Conservation (phyloP, 2,888 invertebrate species). For the Mechanitis messenoides region DNA sequence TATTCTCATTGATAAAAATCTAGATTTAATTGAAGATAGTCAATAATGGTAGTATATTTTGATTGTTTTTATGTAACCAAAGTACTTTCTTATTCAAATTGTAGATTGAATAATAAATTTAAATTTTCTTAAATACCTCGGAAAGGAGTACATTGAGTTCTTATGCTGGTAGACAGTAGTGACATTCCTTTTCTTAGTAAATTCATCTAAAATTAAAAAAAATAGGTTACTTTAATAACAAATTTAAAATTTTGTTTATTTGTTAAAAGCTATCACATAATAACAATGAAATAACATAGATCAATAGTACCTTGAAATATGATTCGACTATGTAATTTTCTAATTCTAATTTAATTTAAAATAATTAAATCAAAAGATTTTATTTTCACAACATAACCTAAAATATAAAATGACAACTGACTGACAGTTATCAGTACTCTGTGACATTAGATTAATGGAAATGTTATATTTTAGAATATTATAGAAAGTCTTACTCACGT, state of each 20-base stretch:
- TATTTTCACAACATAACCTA: conserved; percentile 28
- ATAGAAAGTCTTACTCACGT: no score
- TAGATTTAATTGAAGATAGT: no score
- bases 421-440: conserved; percentile 4
- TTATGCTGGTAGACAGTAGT: conserved; percentile 52
- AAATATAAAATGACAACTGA: conserved; percentile 16
- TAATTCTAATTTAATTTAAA: background rate
- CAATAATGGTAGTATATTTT: no score
- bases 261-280: no score
- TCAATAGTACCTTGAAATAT: conserved; percentile 7
- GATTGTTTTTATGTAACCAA: no score
- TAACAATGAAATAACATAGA: no score
- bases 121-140: no score
- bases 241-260: background rate
- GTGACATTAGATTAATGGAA: background rate
- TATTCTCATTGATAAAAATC: no score
- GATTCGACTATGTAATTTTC: background rate
- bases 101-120: no score
- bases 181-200: conserved; percentile 57
- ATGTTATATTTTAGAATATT: background rate
- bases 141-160: conserved; percentile 47
- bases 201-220: conserved; percentile 58
- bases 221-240: conserved; percentile 18
- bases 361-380: background rate
- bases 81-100: no score